Evolutionary conservation across 2,113 vertebrate species (phyloP).

Genomic region (Ciconia boyciana): DNA sequence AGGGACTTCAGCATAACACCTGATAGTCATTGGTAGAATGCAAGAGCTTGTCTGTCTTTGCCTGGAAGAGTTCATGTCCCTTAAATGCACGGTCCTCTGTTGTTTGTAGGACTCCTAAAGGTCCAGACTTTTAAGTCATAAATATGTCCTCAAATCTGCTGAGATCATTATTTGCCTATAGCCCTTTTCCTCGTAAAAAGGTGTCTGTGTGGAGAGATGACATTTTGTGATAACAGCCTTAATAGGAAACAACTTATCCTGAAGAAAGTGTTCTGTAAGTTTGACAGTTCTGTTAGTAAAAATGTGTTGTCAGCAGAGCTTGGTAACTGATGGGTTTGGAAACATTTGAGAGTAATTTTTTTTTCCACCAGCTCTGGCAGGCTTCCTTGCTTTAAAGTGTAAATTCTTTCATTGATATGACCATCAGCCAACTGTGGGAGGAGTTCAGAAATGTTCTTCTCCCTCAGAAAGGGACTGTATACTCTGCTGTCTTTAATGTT

Average conservation of each 20-base stretch:
- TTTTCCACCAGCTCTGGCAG: neutral
- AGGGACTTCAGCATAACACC: neutral
- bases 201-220: neutral
- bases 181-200: neutral
- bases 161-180: neutral
- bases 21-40: neutral
- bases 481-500: neutral
- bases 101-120: neutral
- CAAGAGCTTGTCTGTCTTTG: neutral
- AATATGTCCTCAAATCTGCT: neutral
- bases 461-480: neutral
- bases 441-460: neutral
- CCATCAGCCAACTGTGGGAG: neutral
- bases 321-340: slow-evolving; percentile 11
- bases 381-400: neutral
- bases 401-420: slow-evolving; percentile 16
- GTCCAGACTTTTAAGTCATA: neutral
- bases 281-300: slow-evolving; percentile 7
- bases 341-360: neutral
- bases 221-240: neutral
- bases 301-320: slow-evolving; percentile 14
- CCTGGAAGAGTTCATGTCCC: neutral
- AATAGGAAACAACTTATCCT: neutral
- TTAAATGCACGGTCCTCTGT: neutral
- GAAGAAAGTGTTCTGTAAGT: neutral